Base-by-base conservation (phyloP, 2,888 invertebrate species). In the Crematogaster levior region DNA sequence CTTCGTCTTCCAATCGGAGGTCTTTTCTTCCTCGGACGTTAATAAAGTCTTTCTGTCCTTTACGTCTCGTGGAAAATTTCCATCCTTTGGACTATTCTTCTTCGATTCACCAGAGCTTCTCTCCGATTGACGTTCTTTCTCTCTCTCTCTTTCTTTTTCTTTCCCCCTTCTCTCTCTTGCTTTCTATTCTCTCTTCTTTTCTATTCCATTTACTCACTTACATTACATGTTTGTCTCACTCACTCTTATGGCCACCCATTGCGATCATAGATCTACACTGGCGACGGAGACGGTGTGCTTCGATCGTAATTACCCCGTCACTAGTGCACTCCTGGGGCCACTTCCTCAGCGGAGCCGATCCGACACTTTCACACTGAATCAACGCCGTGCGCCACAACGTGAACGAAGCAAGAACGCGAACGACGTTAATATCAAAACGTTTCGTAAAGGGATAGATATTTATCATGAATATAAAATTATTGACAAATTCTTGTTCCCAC, bases 191-290 rank as follows among this genome's bases (percentile, higher is more conserved):
- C 3, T 65, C 15, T 46, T 51, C n/a, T 65, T 61, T 63, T 53
- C 15, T 27, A n/a, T 15, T 18, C 60, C 70, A 37, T 56, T 85
- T 48, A 27, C 60, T 81, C 74, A 46, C 72, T 21, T 18, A n/a
- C 24, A 10, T 86, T n/a, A n/a, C 85, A 82, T 84, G 34, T 51
- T 18, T 40, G 9, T 43, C 87, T 85, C 83, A 79, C 72, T 85
- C 79, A 60, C 79, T 70, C 72, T 60, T 74, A 27, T 56, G 82
- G 83, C 88, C 86, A 91, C 92, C 89, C 90, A 91, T 89, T 90
- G 91, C 90, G 90, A 92, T 91, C 92, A 86, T 90, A 92, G 92
- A 92, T 92, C 90, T 92, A 92, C 90, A 90, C 84, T 87, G 90
- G 88, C 89, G 90, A 83, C 81, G 85, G 83, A 85, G 89, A 88